These are phyloP conservation scores for Circaetus cinerascens DNA, from an alignment of 2,113 vertebrate genomes.

Conservation along the genomic window DNA sequence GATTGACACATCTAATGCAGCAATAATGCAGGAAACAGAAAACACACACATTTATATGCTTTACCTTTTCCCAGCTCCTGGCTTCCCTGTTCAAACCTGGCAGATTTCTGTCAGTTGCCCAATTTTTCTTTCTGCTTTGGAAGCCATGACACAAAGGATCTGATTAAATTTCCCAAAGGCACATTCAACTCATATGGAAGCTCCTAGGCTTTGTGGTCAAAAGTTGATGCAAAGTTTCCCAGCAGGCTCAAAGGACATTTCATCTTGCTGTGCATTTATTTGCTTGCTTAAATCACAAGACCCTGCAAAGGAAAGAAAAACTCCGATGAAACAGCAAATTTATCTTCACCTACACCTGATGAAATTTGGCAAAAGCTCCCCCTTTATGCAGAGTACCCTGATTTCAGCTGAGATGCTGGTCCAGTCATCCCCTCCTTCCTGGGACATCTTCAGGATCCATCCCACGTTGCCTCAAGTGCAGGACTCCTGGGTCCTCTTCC, in stretches of 20 bases:
- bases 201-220: not conserved
- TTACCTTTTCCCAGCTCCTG: not conserved
- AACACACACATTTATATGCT: not conserved
- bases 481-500: not conserved
- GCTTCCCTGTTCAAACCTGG: not conserved
- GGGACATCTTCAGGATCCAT: not conserved
- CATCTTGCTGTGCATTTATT: not conserved
- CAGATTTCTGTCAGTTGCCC: not conserved
- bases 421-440: not conserved
- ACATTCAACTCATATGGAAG: not conserved
- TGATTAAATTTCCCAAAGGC: not conserved
- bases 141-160: not conserved
- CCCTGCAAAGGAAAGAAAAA: not conserved
- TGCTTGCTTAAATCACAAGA: not conserved
- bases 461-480: rapidly evolving
- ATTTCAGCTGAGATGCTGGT: not conserved
- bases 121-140: not conserved
- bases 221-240: not conserved
- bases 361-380: not conserved
- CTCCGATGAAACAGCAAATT: not conserved
- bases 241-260: not conserved
- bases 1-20: not conserved
- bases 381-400: not conserved
- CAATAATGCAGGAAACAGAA: not conserved
- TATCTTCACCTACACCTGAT: not conserved